Conservation (phyloP, 2,797 vertebrate species). For the Pterois miles region DNA sequence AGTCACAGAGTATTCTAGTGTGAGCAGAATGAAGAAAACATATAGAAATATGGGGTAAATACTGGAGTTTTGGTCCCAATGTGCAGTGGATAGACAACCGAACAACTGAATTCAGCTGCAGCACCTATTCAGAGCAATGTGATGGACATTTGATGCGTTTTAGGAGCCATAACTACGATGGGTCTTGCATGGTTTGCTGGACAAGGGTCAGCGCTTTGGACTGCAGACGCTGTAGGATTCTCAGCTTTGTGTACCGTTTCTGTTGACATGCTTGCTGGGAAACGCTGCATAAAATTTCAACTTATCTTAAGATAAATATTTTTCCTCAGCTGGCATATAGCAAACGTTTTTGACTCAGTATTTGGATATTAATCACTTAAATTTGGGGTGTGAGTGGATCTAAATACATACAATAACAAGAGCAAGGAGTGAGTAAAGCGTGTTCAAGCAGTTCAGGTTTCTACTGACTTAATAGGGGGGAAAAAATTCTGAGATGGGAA, state of each 20-base stretch:
- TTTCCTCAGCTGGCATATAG: background rate
- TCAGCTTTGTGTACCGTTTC: slow-evolving; percentile 26
- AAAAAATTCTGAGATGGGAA: background rate
- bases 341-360: background rate
- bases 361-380: background rate
- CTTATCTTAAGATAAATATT: background rate
- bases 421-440: slow-evolving; percentile 7
- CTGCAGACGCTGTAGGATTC: slow-evolving; percentile 17
- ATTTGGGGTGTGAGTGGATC: background rate
- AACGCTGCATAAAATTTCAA: background rate
- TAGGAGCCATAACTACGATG: background rate
- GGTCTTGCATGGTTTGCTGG: slow-evolving; percentile 3
- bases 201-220: slow-evolving; percentile 19
- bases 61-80: background rate
- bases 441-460: slow-evolving; percentile 28
- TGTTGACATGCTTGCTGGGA: background rate
- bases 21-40: background rate
- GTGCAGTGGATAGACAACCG: background rate
- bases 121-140: background rate
- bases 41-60: background rate
- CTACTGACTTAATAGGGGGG: background rate
- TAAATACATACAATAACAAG: background rate
- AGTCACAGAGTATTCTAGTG: background rate
- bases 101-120: slow-evolving; percentile 1
- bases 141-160: slow-evolving; percentile 11